Evolutionary conservation across 2,797 vertebrate genomes (phyloP), one percentile per base, ranked within the genome.

Genomic region (Periophthalmus magnuspinnatus): DNA sequence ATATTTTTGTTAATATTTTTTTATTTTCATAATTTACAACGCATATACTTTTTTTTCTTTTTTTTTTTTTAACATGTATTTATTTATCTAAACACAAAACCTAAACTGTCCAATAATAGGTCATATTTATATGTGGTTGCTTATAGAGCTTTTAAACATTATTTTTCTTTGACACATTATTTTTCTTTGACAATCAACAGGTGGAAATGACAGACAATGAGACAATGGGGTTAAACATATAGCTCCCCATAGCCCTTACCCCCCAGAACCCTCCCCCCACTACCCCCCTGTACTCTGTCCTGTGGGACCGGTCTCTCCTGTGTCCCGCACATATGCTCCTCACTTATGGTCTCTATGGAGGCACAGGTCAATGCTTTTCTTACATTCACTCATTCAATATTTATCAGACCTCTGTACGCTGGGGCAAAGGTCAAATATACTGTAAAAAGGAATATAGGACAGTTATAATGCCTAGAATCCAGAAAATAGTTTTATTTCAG

Each of bases 351-450:
- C 57, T 32, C 28, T 59, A 16, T 10, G 9, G 16, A 34, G 16
- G 16, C 28, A 34, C 28, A 32, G 57, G 57, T 59, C 57, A 59
- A 33, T 10, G 32, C 57, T 34, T 6, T 32, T n/a, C 57, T 59
- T 33, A 59, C 55, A 57, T 33, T 59, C 57, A 19, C 32, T 34
- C 32, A 59, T 59, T 19, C 32, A 59, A 59, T 59, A 59, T 59
- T 59, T 59, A 59, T 16, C 32, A 34, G 16, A 14, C 7, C 7
- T 22, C 32, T 17, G 57, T 59, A 5, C 32, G 6, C 22, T 6
- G 22, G 3, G 55, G 1, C 5, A 57, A 2, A 59, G 32, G 32
- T 34, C 57, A n/a, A n/a, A 59, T 2, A 59, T 32, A 34, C 16
- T 7, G 28, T 32, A 6, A 54, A 21, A 54, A 54, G 52, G 52